Percentiles rank a stretch among this genome's conserved stretches.
These are phyloP conservation scores for Bambusicola thoracicus DNA, from an alignment of 2,113 vertebrate genomes.

Conservation along the genomic window DNA sequence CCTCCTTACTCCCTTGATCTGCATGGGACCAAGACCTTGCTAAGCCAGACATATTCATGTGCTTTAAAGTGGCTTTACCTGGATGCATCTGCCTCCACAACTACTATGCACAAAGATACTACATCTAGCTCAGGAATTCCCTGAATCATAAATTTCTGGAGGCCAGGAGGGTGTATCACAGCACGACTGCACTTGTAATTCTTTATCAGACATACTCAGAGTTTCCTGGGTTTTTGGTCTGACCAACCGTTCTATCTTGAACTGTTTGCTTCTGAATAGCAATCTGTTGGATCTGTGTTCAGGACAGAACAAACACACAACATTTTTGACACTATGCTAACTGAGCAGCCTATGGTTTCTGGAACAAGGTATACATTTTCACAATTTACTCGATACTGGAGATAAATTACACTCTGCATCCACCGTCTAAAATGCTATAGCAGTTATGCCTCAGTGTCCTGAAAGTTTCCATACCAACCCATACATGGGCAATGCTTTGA, in stretches of 20 bases:
- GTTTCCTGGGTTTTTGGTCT: not conserved
- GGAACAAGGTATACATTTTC: not conserved
- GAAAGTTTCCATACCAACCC: not conserved
- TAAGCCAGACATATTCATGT: not conserved
- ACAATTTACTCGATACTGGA: not conserved
- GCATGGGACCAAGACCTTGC: not conserved
- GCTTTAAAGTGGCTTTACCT: not conserved
- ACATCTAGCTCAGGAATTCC: not conserved
- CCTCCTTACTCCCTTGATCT: not conserved
- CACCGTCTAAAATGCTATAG: not conserved
- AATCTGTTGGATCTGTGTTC: not conserved
- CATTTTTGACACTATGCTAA: not conserved
- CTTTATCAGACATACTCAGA: not conserved
- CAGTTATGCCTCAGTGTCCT: not conserved
- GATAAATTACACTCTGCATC: not conserved
- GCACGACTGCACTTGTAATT: not conserved
- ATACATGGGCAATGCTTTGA: not conserved
- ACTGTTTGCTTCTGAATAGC: not conserved
- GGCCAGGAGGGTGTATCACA: not conserved
- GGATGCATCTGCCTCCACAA: not conserved
- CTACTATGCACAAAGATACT: not conserved
- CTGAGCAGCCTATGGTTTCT: not conserved
- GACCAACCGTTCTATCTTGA: not conserved
- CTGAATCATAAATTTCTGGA: not conserved
- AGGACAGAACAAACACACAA: not conserved